A percentile compares a stretch with the other conserved stretches of the same genome.
Evolutionary conservation across 1,140 invertebrate genomes (phyloP).

Genomic region (Drosophila repletoides): DNA sequence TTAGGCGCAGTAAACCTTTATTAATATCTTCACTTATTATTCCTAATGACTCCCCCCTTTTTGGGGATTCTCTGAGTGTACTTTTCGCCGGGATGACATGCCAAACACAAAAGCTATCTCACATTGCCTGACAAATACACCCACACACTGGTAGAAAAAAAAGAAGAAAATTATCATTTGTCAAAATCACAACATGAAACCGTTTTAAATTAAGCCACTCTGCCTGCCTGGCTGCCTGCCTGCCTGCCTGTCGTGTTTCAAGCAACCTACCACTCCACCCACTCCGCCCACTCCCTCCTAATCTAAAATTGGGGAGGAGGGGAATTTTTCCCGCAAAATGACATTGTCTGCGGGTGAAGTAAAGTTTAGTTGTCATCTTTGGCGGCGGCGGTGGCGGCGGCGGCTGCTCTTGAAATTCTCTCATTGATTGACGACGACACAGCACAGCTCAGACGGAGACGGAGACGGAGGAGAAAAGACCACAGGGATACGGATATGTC

Average conservation of each 20-base stretch:
- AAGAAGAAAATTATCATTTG: conserved; percentile 80
- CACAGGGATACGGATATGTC: too few species aligned
- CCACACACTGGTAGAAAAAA: conserved; percentile 43
- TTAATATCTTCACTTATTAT: too few species aligned
- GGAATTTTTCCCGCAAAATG: conserved; percentile 35
- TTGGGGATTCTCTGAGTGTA: too few species aligned
- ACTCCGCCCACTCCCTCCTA: conserved; percentile 11
- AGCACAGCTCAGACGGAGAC: too few species aligned
- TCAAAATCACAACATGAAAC: conserved; percentile 79
- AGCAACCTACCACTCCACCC: neutral
- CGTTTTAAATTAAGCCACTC: conserved; percentile 78
- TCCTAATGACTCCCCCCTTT: too few species aligned
- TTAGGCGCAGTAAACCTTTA: too few species aligned
- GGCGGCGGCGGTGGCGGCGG: conserved; percentile 10
- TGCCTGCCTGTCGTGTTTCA: neutral
- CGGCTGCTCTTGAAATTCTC: conserved; percentile 64
- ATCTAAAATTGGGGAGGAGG: neutral
- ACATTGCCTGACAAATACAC: conserved; percentile 43
- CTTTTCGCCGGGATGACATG: conserved; percentile 47
- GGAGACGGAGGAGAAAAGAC: conserved; percentile 3
- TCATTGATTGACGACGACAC: conserved; percentile 74
- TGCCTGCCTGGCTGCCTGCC: conserved; percentile 19
- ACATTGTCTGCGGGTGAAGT: conserved; percentile 73
- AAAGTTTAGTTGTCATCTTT: conserved; percentile 74
- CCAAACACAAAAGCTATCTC: conserved; percentile 66